These are phyloP conservation scores for Acromyrmex charruanus DNA, from an alignment of 1,140 invertebrate species.

Conservation along the genomic window DNA sequence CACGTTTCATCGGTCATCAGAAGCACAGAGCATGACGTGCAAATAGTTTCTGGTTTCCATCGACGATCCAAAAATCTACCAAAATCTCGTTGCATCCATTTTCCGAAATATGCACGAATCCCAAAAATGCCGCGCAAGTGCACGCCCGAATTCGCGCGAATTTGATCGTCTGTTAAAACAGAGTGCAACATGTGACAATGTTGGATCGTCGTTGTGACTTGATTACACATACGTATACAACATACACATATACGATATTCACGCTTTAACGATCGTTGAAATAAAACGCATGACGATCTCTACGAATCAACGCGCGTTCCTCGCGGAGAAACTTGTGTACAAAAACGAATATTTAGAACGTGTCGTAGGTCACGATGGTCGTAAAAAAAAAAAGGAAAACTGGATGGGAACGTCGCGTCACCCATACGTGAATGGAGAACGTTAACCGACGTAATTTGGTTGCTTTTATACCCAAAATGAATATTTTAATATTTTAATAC, in stretches of 20 bases:
- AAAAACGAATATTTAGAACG: constrained; percentile 79
- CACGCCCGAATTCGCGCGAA: constrained; percentile 25
- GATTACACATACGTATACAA: not conserved
- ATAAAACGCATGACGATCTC: constrained; percentile 54
- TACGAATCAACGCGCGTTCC: constrained; percentile 11
- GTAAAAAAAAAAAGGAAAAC: constrained; percentile 60
- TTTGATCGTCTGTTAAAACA: constrained; percentile 43
- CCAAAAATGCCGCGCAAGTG: constrained; percentile 8
- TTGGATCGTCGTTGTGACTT: constrained; percentile 28
- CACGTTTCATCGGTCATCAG: constrained; percentile 29
- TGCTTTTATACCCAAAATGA: constrained; percentile 83
- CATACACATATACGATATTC: not conserved
- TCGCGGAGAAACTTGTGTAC: constrained; percentile 54
- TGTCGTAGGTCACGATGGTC: constrained; percentile 83
- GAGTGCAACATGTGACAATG: constrained; percentile 26
- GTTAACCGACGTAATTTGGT: constrained; percentile 83
- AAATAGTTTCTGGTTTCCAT: constrained; percentile 25
- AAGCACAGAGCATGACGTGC: constrained; percentile 18
- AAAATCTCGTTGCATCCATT: constrained; percentile 43
- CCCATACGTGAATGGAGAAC: constrained; percentile 80
- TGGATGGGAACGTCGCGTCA: constrained; percentile 35
- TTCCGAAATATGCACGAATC: constrained; percentile 36
- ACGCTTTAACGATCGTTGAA: constrained; percentile 40
- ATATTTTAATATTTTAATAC: constrained; percentile 87
- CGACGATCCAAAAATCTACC: constrained; percentile 1